Base-by-base conservation (phyloP, 2,797 vertebrate species). In the Chloroceryle inda region DNA sequence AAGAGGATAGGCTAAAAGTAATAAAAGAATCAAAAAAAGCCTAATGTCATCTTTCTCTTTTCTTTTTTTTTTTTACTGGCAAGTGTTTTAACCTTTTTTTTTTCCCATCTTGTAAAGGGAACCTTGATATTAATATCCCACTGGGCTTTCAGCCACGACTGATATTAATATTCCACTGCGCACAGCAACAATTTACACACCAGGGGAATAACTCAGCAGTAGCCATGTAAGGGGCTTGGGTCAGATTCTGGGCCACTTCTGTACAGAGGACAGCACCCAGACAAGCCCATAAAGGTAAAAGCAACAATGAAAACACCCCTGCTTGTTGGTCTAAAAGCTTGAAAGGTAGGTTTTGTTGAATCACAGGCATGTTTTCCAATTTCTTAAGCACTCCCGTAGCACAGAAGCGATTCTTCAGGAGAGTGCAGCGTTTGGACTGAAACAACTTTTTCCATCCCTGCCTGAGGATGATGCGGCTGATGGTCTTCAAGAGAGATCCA, bases 341-440 rank as follows among this genome's bases (percentile, higher is more conserved):
- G 27, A 22, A 49, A 64, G 47, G 33, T 4, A 76, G 4, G 74
- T 56, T 56, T 37, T 74, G 53, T 68, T 71, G 31, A 85, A 44
- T 47, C 76, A 69, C 0, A 1, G 22, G 27, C 26, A 15, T 5
- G 19, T 31, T 71, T 77, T 66, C 35, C 53, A 21, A 5, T 63
- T 74, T 56, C 35, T 88, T 10, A 76, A 35, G 15, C 0, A 0
- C 11, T 84, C 61, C 61, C 1, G 2, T 0, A 4, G 11, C 68
- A 66, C 20, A 35, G 13, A 23, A 33, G 27, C 35, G n/a, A 7
- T 29, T 29, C 52, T 73, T 62, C 16, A 23, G 31, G 18, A 93
- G 23, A 89, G 45, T 35, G 29, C 72, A 42, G 33, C 7, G 27
- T 21, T 6, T 40, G 55, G 66, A 37, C 24, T 5, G 22, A 61